Base-by-base conservation (phyloP, 2,888 invertebrate genomes). In the Dione vanillae region DNA sequence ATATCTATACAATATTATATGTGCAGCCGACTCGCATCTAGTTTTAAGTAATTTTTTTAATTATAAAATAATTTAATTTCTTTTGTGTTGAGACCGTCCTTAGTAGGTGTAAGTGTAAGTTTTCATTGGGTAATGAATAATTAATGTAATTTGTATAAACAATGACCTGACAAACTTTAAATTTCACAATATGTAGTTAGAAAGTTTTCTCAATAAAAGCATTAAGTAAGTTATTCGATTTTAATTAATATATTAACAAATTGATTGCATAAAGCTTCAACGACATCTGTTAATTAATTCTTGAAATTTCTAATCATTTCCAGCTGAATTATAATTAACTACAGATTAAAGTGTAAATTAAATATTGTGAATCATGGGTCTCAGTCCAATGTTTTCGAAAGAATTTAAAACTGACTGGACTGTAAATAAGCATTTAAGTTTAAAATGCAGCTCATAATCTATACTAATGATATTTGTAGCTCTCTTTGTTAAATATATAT, bases 71-170 rank as follows among this genome's bases (percentile, higher is more conserved):
- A 74, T 77, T 64, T 69, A 69, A 74, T 64, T 72, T 79, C 77
- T 80, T 83, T 84, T 87, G 81, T 80, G 82, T 84, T 84, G 82
- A 87, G 78, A 80, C 89, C 89, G 89, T 89, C 89, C 89, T 85
- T 83, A 76, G 76, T 83, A 86, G 84, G 76, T 77, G 65, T 85
- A 85, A 82, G 85, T 27, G 49, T 74, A 74, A 61, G 47, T 72
- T 49, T 61, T 61, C 58, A 37, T 62, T 43, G n/a, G n/a, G n/a
- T n/a, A n/a, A n/a, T n/a, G n/a, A n/a, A n/a, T n/a, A n/a, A n/a
- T n/a, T n/a, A n/a, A n/a, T 20, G 62, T 40, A 11, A 19, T 12
- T 40, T 54, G n/a, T 47, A 1, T 1, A 54, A 35, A 52, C 9
- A 35, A 54, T 37, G 37, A 19, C 37, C 37, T 35, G 64, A 47